Conservation (phyloP, 2,888 invertebrate species). For the Drosophila formosana region DNA sequence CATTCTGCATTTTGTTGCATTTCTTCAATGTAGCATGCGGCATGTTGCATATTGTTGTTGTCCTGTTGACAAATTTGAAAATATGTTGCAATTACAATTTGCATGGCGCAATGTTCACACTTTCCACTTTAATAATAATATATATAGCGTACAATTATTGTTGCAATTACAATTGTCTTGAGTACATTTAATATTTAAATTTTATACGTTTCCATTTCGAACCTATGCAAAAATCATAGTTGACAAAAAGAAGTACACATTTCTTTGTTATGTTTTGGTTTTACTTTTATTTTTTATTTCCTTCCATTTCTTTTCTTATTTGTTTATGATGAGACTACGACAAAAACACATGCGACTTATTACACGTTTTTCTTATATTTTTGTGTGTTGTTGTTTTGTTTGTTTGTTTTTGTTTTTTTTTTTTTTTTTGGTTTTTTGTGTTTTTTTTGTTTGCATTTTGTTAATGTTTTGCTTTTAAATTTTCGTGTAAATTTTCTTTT, state of each 20-base stretch:
- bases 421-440: constrained; percentile 57
- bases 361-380: constrained; percentile 56
- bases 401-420: constrained; percentile 56
- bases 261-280: constrained; percentile 38
- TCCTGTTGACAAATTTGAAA: constrained; percentile 28
- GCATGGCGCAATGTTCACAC: constrained; percentile 45
- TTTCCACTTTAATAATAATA: constrained; percentile 75
- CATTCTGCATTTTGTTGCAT: constrained; percentile 8
- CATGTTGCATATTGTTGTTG: constrained; percentile 17
- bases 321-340: constrained; percentile 78
- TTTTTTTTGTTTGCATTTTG: constrained; percentile 57
- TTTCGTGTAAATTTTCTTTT: constrained; percentile 80
- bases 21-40: constrained; percentile 9
- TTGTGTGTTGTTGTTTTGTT: constrained; percentile 66
- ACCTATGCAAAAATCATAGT: constrained; percentile 76
- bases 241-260: constrained; percentile 74
- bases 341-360: constrained; percentile 80
- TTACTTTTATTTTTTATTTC: constrained; percentile 33
- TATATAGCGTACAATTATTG: constrained; percentile 85
- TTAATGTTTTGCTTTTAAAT: constrained; percentile 65
- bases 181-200: constrained; percentile 83
- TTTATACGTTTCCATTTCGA: constrained; percentile 65
- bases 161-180: constrained; percentile 85
- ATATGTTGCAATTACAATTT: constrained; percentile 31
- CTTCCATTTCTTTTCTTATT: constrained; percentile 21